Evolutionary conservation across 2,113 vertebrate species (phyloP).

Genomic region (Urocynchramus pylzowi): DNA sequence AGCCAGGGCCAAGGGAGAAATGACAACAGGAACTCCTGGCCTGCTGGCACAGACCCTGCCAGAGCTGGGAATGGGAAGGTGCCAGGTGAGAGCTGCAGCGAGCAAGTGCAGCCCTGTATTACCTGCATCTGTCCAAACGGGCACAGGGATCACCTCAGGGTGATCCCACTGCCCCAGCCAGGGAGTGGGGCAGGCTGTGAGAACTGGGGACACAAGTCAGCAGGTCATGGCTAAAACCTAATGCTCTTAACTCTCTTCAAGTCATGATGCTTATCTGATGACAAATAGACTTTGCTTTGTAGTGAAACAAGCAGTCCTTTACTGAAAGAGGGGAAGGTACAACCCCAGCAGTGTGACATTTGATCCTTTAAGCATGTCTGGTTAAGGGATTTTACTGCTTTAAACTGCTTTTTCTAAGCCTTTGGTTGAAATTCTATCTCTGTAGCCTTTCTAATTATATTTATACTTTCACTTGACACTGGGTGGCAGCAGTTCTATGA

Average conservation of each 20-base stretch:
- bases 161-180: background rate
- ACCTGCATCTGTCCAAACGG: background rate
- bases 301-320: background rate
- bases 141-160: background rate
- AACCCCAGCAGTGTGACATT: background rate
- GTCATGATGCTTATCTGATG: background rate
- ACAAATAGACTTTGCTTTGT: background rate
- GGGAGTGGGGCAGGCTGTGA: background rate
- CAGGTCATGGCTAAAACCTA: background rate
- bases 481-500: constrained; percentile 67
- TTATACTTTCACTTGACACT: constrained; percentile 63
- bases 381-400: constrained; percentile 62
- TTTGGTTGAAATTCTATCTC: constrained; percentile 55
- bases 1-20: background rate
- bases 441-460: constrained; percentile 57
- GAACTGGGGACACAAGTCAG: background rate
- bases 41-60: background rate
- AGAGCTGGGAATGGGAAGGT: background rate
- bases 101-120: background rate
- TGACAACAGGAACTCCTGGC: background rate
- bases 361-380: constrained; percentile 33
- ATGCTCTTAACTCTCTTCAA: background rate
- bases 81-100: background rate
- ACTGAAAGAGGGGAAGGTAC: background rate
- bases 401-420: constrained; percentile 23